Conservation (phyloP, 2,113 vertebrate genomes). For the Vombatus ursinus region DNA sequence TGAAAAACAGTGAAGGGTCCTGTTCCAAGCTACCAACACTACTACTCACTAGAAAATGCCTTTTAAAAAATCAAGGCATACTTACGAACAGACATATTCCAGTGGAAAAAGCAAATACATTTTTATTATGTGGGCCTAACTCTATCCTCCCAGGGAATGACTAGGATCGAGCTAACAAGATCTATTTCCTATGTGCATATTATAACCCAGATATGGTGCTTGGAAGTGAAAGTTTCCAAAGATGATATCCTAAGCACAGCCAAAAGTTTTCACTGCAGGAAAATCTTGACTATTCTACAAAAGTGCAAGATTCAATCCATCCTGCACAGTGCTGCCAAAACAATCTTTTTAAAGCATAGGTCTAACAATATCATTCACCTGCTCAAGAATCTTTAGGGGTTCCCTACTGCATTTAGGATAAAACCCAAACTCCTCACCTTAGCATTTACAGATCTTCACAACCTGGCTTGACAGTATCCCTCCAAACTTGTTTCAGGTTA, state of each 20-base stretch:
- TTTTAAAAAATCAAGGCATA: constrained; percentile 6
- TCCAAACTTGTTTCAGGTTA: constrained; percentile 28
- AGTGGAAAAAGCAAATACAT: not conserved
- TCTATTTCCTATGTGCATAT: not conserved
- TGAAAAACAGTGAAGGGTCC: not conserved
- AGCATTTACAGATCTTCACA: not conserved
- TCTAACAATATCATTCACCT: no score
- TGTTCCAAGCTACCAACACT: constrained; percentile 6
- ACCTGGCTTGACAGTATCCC: constrained; percentile 20
- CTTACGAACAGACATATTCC: not conserved
- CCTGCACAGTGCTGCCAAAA: not conserved
- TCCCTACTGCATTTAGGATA: not conserved
- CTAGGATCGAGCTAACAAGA: not conserved
- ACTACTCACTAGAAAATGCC: constrained; percentile 11
- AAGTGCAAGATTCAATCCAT: constrained; percentile 7
- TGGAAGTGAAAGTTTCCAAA: constrained; percentile 44
- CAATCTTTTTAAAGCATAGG: not conserved
- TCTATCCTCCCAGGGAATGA: not conserved
- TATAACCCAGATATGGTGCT: constrained; percentile 26
- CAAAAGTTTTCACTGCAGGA: constrained; percentile 32
- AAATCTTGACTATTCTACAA: constrained; percentile 3
- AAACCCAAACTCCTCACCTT: not conserved
- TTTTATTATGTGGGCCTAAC: not conserved
- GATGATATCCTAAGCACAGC: constrained; percentile 31
- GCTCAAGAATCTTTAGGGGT: constrained; percentile 31